Percentiles rank a stretch among this genome's conserved stretches.
phyloP scores from a whole-genome alignment of 2,888 invertebrate genomes.

The Tipula lateralis region DNA sequence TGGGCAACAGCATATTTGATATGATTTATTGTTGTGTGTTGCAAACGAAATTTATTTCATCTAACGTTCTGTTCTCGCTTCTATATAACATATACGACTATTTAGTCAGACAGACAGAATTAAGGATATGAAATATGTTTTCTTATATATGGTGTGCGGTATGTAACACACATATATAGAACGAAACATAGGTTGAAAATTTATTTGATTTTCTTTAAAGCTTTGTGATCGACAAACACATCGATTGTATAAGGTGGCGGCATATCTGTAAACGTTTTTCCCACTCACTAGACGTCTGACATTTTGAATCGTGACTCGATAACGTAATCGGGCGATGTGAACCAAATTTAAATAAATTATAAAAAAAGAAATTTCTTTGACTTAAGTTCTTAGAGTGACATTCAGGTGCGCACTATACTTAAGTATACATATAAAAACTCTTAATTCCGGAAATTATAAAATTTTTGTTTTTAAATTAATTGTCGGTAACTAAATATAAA shows the following conservation, averaged over 20 bases:
- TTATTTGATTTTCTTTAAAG: not conserved
- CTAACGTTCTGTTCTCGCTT: not conserved
- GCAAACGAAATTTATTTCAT: not conserved
- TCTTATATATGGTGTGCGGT: not conserved
- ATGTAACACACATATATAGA: not conserved
- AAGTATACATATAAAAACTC: not conserved
- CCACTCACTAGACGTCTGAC: not conserved
- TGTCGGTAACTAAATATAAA: not conserved
- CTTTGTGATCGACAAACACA: not conserved
- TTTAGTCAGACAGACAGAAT: slow-evolving; percentile 28
- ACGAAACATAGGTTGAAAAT: not conserved
- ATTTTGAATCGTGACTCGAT: not conserved
- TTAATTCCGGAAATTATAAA: not conserved
- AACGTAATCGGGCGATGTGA: not conserved
- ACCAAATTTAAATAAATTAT: not conserved
- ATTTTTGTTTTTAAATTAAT: not conserved
- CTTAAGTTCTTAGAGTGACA: not conserved
- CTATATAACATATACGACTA: not conserved
- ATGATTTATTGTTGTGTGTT: not conserved
- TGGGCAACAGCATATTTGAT: not conserved
- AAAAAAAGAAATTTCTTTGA: not conserved
- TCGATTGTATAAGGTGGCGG: not conserved
- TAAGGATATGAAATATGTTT: slow-evolving; percentile 27
- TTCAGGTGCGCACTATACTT: not conserved
- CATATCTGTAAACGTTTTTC: not conserved